Percentiles rank a stretch among this genome's conserved stretches.
Evolutionary conservation across 2,113 vertebrate species (phyloP).

Genomic region (Paedocypris sp.): DNA sequence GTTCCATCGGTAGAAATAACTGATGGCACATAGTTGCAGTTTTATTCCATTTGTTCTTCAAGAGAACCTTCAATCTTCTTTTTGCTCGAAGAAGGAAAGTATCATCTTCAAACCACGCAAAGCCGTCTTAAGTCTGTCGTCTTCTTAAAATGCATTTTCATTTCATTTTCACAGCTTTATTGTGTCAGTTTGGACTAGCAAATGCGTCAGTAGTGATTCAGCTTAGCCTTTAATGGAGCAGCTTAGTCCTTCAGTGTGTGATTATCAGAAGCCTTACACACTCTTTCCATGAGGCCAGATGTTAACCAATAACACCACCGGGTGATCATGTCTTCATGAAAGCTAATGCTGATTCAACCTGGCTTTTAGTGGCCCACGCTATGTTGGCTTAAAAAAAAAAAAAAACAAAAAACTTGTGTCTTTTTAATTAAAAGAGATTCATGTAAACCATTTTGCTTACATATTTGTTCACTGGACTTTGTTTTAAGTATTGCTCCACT

Average conservation of each 20-base stretch:
- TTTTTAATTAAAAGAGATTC: background rate
- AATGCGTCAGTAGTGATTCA: conserved; percentile 60
- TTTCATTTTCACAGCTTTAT: conserved; percentile 39
- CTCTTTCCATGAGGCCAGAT: conserved; percentile 59
- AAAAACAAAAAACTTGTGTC: background rate
- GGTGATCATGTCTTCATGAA: conserved; percentile 18
- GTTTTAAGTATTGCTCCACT: too few relatives aligned
- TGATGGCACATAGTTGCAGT: conserved; percentile 29
- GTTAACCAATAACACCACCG: conserved; percentile 46
- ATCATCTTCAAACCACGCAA: background rate
- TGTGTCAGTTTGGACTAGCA: conserved; percentile 61
- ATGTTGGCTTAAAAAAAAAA: conserved; percentile 13
- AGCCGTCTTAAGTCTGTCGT: background rate
- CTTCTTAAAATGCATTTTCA: conserved; percentile 34
- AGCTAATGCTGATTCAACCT: conserved; percentile 24
- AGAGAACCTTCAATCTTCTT: too few relatives aligned
- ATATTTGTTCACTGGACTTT: too few relatives aligned
- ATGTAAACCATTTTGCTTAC: background rate
- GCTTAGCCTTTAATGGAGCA: conserved; percentile 67
- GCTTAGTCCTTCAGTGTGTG: conserved; percentile 61
- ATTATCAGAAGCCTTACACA: conserved; percentile 58
- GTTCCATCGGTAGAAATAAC: conserved; percentile 24
- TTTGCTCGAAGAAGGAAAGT: background rate
- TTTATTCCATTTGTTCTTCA: too few relatives aligned
- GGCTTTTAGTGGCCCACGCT: conserved; percentile 31